These are phyloP conservation scores for Acanthurus leucopareius DNA, from an alignment of 2,797 vertebrate species.

Conservation along the genomic window DNA sequence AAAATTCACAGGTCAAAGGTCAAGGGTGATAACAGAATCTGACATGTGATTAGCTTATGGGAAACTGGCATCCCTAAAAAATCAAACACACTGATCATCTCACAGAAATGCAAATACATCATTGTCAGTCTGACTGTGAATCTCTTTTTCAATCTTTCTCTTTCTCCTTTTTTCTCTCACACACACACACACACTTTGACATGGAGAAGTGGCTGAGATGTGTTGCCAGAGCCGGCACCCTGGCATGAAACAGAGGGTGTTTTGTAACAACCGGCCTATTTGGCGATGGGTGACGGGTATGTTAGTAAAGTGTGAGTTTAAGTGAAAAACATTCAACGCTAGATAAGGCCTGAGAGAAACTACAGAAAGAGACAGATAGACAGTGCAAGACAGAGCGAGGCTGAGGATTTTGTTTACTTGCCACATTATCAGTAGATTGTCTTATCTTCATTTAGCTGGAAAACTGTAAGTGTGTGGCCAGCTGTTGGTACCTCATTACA, in stretches of 20 bases:
- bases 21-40: slow-evolving; percentile 24
- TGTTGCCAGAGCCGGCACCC: slow-evolving; percentile 60
- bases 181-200: slow-evolving; percentile 37
- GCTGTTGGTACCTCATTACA: slow-evolving; percentile 71
- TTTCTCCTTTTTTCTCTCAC: slow-evolving; percentile 6
- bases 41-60: slow-evolving; percentile 25
- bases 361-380: slow-evolving; percentile 35
- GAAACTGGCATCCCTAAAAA: slow-evolving; percentile 50
- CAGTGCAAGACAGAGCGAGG: slow-evolving; percentile 3
- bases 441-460: slow-evolving; percentile 67
- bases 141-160: slow-evolving; percentile 18
- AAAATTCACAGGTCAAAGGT: slow-evolving; percentile 57
- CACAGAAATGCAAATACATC: slow-evolving; percentile 25
- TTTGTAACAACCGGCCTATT: slow-evolving; percentile 65
- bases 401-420: slow-evolving; percentile 59
- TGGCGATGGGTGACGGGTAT: slow-evolving; percentile 56
- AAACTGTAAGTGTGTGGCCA: slow-evolving; percentile 65
- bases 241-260: slow-evolving; percentile 66
- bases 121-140: slow-evolving; percentile 2
- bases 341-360: slow-evolving; percentile 69
- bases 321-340: slow-evolving; percentile 72
- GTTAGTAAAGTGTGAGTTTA: slow-evolving; percentile 66
- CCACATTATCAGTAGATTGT: slow-evolving; percentile 63
- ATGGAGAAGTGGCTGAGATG: slow-evolving; percentile 62
- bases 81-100: slow-evolving; percentile 6